phyloP scores from a whole-genome alignment of 2,888 invertebrate species.

The Cerceris ruficornis region DNA sequence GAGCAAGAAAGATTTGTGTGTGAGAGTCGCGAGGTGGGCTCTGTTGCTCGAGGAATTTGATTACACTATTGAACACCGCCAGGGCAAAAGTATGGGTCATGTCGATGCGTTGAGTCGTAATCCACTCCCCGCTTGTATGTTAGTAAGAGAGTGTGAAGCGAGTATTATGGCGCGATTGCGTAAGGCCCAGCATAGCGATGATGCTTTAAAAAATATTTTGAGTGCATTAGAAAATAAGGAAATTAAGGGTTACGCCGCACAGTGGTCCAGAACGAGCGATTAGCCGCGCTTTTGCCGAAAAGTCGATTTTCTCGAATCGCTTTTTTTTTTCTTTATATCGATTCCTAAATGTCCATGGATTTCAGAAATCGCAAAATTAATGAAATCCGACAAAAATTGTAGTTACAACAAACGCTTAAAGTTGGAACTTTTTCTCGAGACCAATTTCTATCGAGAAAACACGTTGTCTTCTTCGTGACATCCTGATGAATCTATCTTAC shows the following conservation, averaged over 20 bases:
- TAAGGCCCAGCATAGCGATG: conserved; percentile 11
- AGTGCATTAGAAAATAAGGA: neutral
- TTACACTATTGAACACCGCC: conserved; percentile 52
- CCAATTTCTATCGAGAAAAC: no score
- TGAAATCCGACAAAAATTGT: no score
- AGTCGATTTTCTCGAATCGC: no score
- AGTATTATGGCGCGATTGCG: conserved; percentile 5
- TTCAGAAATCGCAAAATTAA: no score
- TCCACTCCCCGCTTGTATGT: conserved; percentile 22
- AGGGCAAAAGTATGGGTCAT: conserved; percentile 55
- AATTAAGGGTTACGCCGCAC: conserved; percentile 13
- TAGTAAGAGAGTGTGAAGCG: neutral
- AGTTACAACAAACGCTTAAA: no score
- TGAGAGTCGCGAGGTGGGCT: conserved; percentile 10
- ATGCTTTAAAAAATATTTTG: neutral
- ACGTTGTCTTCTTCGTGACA: no score
- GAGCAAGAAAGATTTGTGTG: conserved; percentile 1
- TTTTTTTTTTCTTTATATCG: no score
- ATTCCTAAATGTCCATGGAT: no score
- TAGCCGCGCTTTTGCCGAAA: no score
- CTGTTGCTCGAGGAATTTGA: neutral
- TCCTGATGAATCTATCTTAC: no score
- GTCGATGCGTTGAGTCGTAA: conserved; percentile 60
- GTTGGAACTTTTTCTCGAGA: no score
- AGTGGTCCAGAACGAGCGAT: no score